Base-by-base conservation (phyloP, 2,797 vertebrate species). In the Thaleichthys pacificus region DNA sequence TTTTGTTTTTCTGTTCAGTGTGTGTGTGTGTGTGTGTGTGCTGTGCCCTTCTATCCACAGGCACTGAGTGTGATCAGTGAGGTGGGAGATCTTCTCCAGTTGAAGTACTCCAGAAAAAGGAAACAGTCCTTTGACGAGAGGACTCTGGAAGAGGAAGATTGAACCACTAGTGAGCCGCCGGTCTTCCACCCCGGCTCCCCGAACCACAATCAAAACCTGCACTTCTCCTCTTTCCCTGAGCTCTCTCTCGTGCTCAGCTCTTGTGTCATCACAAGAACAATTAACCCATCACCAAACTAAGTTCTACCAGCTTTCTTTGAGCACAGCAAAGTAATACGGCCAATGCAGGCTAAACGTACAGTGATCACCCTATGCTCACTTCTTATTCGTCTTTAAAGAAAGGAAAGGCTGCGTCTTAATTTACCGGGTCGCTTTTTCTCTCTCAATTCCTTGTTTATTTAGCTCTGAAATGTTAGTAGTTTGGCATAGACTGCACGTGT, bases 131-230 rank as follows among this genome's bases (percentile, higher is more conserved):
- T 95, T 76, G 94, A 95, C 0, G 94, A 95, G 86, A 94, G 91
- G 56, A 95, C 93, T 0, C 95, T 95, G 4, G 95, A 96, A 84
- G 94, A 96, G 81, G 93, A 96, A 90, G 94, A 95, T 84, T 96
- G 92, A 96, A 38, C 73, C 49, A 35, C 61, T 32, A 5, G 81
- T 85, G 84, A 74, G 83, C 56, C 32, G 21, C 28, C 54, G 57
- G 28, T 21, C 19, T 69, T 58, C 54, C 65, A 66, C 65, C 61
- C 14, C 15, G 28, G 38, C 38, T 42, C 38, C 12, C 61, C 61
- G 17, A 24, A 22, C 22, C 54, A 32, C 11, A 69, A 69, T 54
- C 56, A 69, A 81, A 79, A 82, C 62, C 57, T 83, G 78, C 82
- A 78, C 85, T 74, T 76, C 77, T 56, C 26, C 26, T 7, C 26